Percentiles rank a stretch among this genome's conserved stretches.
phyloP scores from a whole-genome alignment of 2,888 invertebrate genomes.

The Sinohyriopsis cumingii region DNA sequence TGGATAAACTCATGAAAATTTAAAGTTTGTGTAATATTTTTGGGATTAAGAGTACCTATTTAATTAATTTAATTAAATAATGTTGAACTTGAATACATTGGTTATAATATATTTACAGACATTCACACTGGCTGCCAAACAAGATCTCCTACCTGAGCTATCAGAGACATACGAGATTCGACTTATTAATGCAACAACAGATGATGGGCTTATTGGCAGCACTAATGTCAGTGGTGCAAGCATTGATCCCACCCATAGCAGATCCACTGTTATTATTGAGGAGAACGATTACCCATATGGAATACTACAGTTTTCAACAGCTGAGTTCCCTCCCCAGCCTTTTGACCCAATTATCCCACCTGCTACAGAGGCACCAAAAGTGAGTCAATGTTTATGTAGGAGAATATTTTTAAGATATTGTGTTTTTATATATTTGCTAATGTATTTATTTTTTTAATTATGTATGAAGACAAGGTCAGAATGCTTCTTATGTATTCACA shows the following conservation, averaged over 20 bases:
- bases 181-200: slow-evolving; percentile 47
- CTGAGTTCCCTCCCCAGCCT: slow-evolving; percentile 40
- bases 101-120: slow-evolving; percentile 43
- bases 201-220: slow-evolving; percentile 58
- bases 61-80: too few relatives aligned
- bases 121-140: slow-evolving; percentile 49
- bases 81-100: background rate
- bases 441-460: too few relatives aligned
- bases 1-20: too few relatives aligned
- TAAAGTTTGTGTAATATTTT: too few relatives aligned
- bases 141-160: slow-evolving; percentile 64
- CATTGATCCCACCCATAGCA: slow-evolving; percentile 44
- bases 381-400: slow-evolving; percentile 18
- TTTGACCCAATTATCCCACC: slow-evolving; percentile 49
- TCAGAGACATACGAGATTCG: slow-evolving; percentile 59
- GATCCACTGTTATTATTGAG: slow-evolving; percentile 48
- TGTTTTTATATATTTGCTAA: too few relatives aligned
- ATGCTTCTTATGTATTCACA: too few relatives aligned
- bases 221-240: slow-evolving; percentile 70
- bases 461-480: too few relatives aligned
- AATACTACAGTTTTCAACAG: slow-evolving; percentile 63
- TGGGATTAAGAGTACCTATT: too few relatives aligned
- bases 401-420: too few relatives aligned
- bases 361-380: slow-evolving; percentile 39
- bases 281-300: slow-evolving; percentile 68